These are phyloP conservation scores for Apotomis capreana DNA, from an alignment of 2,888 invertebrate genomes.

Conservation along the genomic window DNA sequence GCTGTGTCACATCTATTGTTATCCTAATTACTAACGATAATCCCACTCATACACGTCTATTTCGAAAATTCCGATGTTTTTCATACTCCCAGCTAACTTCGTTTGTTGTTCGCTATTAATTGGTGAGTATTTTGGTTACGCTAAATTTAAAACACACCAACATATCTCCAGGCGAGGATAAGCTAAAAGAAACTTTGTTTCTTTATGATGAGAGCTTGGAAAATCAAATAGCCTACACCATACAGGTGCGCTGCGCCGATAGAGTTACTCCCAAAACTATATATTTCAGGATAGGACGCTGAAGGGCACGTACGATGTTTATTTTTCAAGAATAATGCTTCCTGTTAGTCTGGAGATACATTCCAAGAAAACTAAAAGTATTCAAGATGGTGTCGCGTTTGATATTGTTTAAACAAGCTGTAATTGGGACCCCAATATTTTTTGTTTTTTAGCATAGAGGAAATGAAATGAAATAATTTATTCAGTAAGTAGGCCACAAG, in stretches of 20 bases:
- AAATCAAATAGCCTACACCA: background rate
- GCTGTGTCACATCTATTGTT: conserved; percentile 11
- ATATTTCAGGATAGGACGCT: conserved; percentile 19
- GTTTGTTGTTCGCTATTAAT: conserved; percentile 66
- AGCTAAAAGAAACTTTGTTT: background rate
- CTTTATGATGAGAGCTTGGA: background rate
- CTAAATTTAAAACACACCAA: conserved; percentile 58
- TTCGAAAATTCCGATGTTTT: conserved; percentile 13
- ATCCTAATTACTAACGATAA: conserved; percentile 15
- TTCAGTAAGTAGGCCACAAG: too few relatives aligned
- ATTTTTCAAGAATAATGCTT: conserved; percentile 27
- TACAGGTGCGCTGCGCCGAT: conserved; percentile 61
- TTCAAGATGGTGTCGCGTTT: background rate
- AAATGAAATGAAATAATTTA: too few relatives aligned
- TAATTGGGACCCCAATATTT: too few relatives aligned
- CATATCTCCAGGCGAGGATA: background rate
- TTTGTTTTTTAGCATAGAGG: too few relatives aligned
- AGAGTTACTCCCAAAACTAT: conserved; percentile 41
- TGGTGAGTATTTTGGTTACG: conserved; percentile 65
- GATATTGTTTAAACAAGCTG: too few relatives aligned
- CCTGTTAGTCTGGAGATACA: conserved; percentile 38
- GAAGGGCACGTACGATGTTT: conserved; percentile 33
- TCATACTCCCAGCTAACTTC: conserved; percentile 45
- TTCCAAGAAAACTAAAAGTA: background rate
- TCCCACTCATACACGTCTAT: conserved; percentile 29